Conservation (phyloP, 2,888 invertebrate genomes). For the Hyposoter dolosus region DNA sequence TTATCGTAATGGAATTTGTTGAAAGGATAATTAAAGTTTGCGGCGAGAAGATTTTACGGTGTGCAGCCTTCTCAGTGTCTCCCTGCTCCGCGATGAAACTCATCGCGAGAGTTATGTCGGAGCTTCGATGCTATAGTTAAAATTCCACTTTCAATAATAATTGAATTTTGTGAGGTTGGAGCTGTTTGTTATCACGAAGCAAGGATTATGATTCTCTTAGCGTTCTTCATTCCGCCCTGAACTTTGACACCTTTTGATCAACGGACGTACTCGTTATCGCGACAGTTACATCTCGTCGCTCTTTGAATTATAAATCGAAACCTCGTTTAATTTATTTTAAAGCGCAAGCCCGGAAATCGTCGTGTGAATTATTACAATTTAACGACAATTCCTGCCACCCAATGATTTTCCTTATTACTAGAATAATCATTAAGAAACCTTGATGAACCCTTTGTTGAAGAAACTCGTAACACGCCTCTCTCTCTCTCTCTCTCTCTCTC, state of each 20-base stretch:
- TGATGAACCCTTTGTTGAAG: not conserved
- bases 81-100: not conserved
- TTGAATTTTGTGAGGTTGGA: constrained; percentile 46
- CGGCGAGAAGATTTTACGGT: constrained; percentile 50
- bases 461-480: not conserved
- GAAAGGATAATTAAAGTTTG: constrained; percentile 71
- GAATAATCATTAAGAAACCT: constrained; percentile 26
- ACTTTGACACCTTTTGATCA: not conserved
- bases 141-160: constrained; percentile 67
- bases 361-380: not conserved
- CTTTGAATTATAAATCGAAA: not conserved
- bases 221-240: not conserved
- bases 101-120: constrained; percentile 50
- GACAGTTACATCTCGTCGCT: not conserved
- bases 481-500: not conserved
- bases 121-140: constrained; percentile 64
- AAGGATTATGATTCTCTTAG: constrained; percentile 21
- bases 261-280: not conserved
- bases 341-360: not conserved
- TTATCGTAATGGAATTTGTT: constrained; percentile 70
- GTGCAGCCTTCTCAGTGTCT: not conserved
- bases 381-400: not conserved
- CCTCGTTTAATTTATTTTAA: not conserved
- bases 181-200: constrained; percentile 44
- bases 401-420: not conserved